These are phyloP conservation scores for Lethrus apterus DNA, from an alignment of 1,140 invertebrate species.

Conservation along the genomic window DNA sequence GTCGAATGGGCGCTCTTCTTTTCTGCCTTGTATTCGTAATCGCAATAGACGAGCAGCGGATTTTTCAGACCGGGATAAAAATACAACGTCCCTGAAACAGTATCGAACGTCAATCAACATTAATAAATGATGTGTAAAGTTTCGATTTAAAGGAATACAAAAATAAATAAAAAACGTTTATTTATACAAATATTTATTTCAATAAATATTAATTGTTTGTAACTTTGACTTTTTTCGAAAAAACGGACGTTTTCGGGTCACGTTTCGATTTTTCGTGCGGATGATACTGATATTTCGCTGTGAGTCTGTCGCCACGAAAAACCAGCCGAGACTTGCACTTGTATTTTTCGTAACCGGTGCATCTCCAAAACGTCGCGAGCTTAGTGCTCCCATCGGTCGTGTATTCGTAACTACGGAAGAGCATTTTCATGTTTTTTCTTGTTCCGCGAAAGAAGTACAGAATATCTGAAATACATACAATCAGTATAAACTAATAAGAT, in stretches of 20 bases:
- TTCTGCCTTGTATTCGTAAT: conserved; percentile 20
- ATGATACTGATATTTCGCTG: background rate
- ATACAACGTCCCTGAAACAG: conserved; percentile 26
- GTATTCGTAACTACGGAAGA: too few relatives aligned
- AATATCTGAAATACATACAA: too few relatives aligned
- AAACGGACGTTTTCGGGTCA: background rate
- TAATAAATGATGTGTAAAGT: background rate
- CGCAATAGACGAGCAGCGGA: conserved; percentile 27
- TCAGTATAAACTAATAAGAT: too few relatives aligned
- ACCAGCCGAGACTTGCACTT: conserved; percentile 25
- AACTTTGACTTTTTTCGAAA: background rate
- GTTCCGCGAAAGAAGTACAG: too few relatives aligned
- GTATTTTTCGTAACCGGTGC: conserved; percentile 14
- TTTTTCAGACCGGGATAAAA: conserved; percentile 27
- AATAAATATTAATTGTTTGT: background rate
- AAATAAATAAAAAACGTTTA: background rate
- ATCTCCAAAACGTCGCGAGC: conserved; percentile 23
- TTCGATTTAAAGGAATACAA: background rate
- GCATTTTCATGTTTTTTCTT: too few relatives aligned
- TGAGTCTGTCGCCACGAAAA: conserved; percentile 1
- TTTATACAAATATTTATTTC: background rate
- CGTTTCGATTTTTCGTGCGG: background rate
- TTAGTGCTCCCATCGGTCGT: too few relatives aligned
- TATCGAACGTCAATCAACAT: background rate
- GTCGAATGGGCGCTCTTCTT: conserved; percentile 12